Conservation (phyloP, 2,113 vertebrate species). For the Lagopus leucura region DNA sequence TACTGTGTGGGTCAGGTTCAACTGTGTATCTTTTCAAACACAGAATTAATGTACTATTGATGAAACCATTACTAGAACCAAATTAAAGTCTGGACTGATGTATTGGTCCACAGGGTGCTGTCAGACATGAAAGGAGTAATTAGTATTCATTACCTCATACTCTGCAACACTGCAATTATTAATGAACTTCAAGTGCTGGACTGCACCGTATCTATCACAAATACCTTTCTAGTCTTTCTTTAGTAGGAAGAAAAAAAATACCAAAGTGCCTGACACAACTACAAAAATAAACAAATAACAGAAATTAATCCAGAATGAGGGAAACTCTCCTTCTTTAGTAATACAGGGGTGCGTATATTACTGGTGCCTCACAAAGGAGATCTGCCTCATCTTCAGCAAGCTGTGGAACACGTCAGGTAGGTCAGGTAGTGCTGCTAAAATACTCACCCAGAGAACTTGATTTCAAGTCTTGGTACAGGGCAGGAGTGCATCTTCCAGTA, state of each 20-base stretch:
- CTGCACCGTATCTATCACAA: constrained; percentile 92
- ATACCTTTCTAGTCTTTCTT: constrained; percentile 83
- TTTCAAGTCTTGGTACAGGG: neutral
- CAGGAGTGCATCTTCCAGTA: neutral
- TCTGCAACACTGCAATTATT: constrained; percentile 99
- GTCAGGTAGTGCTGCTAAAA: neutral
- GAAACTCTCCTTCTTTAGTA: neutral
- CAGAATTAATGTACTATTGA: constrained; percentile 99
- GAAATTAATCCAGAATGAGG: neutral
- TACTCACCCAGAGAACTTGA: neutral
- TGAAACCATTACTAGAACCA: constrained; percentile 99
- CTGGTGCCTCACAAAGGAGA: neutral
- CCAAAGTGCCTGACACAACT: constrained; percentile 11
- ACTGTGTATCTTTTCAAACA: constrained; percentile 98
- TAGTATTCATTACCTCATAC: constrained; percentile 99
- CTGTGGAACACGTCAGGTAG: neutral
- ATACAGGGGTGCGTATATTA: neutral
- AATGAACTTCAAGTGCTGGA: constrained; percentile 98
- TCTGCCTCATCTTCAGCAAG: neutral
- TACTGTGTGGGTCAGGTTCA: constrained; percentile 89
- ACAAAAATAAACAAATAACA: constrained; percentile 40
- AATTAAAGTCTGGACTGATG: constrained; percentile 99
- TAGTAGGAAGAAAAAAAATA: constrained; percentile 83
- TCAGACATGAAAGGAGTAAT: constrained; percentile 99
- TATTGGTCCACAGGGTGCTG: constrained; percentile 94